Percentiles rank a stretch among this genome's conserved stretches.
phyloP scores from a whole-genome alignment of 2,797 vertebrate species.

The Macropodus opercularis region DNA sequence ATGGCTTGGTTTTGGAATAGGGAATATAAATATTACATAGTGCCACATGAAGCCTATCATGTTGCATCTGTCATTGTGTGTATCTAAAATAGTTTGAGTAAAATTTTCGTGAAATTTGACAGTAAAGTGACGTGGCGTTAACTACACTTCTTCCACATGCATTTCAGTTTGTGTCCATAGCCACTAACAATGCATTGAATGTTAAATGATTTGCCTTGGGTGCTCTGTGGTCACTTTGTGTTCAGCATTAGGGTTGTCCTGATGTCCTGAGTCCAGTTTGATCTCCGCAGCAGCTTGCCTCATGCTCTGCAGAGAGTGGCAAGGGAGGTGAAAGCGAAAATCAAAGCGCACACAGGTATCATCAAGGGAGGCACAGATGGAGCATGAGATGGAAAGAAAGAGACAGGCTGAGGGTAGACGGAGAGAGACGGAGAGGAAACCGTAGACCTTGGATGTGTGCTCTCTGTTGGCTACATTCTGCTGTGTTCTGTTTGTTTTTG shows the following conservation, averaged over 20 bases:
- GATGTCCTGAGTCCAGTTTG: conserved; percentile 38
- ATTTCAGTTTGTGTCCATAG: not conserved
- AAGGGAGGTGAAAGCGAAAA: conserved; percentile 45
- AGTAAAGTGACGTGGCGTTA: not conserved
- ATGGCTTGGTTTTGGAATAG: conserved; percentile 3
- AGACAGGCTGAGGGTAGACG: conserved; percentile 34
- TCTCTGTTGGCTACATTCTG: conserved; percentile 40
- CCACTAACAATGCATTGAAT: not conserved
- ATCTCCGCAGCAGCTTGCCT: conserved; percentile 57
- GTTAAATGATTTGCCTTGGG: not conserved
- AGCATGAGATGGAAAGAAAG: conserved; percentile 60
- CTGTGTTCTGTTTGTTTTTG: conserved; percentile 71
- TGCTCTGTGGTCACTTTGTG: conserved; percentile 1
- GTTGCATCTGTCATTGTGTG: conserved; percentile 3
- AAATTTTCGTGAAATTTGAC: not conserved
- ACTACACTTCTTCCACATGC: not conserved
- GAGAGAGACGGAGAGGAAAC: conserved; percentile 49
- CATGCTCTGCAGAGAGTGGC: conserved; percentile 59
- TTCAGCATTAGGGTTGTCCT: conserved; percentile 22
- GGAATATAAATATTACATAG: not conserved
- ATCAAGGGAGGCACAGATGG: conserved; percentile 57
- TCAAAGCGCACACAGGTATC: conserved; percentile 33
- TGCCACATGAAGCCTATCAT: not conserved
- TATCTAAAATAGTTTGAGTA: not conserved
- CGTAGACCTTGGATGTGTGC: conserved; percentile 56